These are phyloP conservation scores for Cryptus viduatorius DNA, from an alignment of 2,888 invertebrate species.

Conservation along the genomic window DNA sequence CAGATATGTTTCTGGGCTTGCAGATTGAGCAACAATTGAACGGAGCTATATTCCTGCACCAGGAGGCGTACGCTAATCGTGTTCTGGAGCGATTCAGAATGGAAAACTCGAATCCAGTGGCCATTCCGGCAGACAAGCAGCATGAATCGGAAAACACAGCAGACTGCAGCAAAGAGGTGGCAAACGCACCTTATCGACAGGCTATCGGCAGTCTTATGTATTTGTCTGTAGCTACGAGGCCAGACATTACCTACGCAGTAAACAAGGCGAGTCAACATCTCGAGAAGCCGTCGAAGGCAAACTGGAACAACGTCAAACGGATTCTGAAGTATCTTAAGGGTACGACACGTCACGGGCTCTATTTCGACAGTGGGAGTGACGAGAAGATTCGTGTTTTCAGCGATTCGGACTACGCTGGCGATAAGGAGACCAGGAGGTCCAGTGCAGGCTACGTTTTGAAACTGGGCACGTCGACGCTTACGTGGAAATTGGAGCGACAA, in stretches of 20 bases:
- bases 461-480: constrained; percentile 16
- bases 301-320: constrained; percentile 35
- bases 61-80: constrained; percentile 58
- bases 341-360: constrained; percentile 50
- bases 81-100: constrained; percentile 62
- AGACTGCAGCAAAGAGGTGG: constrained; percentile 39
- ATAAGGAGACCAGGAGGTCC: constrained; percentile 27
- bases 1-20: constrained; percentile 64
- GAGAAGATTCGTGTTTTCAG: constrained; percentile 27
- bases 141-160: constrained; percentile 52
- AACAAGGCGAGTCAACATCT: constrained; percentile 49
- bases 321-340: constrained; percentile 72
- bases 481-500: constrained; percentile 20
- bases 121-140: constrained; percentile 51
- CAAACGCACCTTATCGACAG: not conserved
- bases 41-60: constrained; percentile 64
- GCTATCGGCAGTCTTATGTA: constrained; percentile 39
- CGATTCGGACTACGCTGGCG: constrained; percentile 17
- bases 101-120: constrained; percentile 59
- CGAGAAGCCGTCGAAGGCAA: constrained; percentile 36
- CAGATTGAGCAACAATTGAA: constrained; percentile 60
- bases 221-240: constrained; percentile 40
- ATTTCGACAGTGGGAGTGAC: not conserved
- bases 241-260: constrained; percentile 47
- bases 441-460: constrained; percentile 9